These are phyloP conservation scores for Ciconia maguari DNA, from an alignment of 2,113 vertebrate genomes.

Conservation along the genomic window DNA sequence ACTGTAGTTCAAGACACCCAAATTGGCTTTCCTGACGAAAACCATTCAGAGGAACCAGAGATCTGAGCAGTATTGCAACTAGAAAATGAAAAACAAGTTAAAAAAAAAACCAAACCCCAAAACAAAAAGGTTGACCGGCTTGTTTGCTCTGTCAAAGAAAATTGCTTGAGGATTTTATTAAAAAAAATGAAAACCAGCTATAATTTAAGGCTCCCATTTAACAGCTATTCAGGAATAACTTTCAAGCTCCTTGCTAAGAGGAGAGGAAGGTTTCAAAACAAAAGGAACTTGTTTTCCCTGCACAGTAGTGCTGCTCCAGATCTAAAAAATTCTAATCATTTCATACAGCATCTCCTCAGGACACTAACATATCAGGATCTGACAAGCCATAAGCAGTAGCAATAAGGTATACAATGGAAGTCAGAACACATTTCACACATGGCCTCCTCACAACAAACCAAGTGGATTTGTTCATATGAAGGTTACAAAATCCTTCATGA, in stretches of 20 bases:
- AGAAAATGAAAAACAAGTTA: neutral
- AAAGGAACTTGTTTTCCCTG: neutral
- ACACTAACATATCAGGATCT: neutral
- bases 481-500: neutral
- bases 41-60: neutral
- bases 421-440: constrained; percentile 64
- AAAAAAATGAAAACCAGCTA: neutral
- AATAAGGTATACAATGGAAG: constrained; percentile 31
- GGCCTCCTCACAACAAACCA: constrained; percentile 47
- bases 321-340: neutral
- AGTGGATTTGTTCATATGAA: neutral
- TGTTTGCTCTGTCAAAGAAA: neutral
- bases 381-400: neutral
- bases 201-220: neutral
- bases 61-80: neutral
- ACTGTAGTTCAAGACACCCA: neutral
- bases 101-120: neutral
- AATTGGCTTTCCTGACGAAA: neutral
- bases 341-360: neutral
- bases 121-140: neutral
- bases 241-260: neutral
- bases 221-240: neutral
- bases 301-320: neutral
- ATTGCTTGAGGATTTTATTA: neutral
- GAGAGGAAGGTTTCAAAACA: neutral